Evolutionary conservation across 2,888 invertebrate genomes (phyloP), one percentile per base, ranked within the genome.

Genomic region (Netelia fuscicornis): DNA sequence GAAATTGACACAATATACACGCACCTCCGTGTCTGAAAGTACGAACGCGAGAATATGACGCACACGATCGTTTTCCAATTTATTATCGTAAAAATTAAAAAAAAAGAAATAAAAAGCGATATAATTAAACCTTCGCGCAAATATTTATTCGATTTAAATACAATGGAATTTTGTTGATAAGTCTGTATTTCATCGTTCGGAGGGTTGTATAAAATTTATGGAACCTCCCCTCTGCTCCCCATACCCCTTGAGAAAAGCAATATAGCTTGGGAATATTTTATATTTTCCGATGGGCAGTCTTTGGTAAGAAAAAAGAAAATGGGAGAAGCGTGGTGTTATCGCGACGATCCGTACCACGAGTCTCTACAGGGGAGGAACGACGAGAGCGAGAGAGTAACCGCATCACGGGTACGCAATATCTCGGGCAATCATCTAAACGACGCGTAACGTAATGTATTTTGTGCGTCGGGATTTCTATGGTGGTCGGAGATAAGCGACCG

Each of bases 401-500:
- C 83, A 70, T 54, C 54, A 70, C 72, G 52, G 82, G 81, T 79
- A 71, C 79, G 76, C 85, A 87, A 89, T 82, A 92, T 92, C 92
- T 91, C 83, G 83, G 84, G 87, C 91, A 91, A 91, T 92, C 88
- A 92, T 92, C 92, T 92, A 92, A 91, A 92, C 90, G 90, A 90
- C 88, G 89, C 91, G 89, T 90, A 84, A 86, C 86, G 89, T 89
- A 90, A 91, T 92, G 90, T 91, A 91, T 91, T 91, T 90, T 88
- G 86, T 85, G 87, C 17, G 58, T 58, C 58, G 74, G 81, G 87
- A 89, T 91, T 90, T 89, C 89, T 88, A 88, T 89, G 88, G 89
- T 86, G 86, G 87, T 88, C 86, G 75, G 87, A 90, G 90, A 91
- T 91, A 90, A 92, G 90, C 87, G 77, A 83, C 72, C 54, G 48